Conservation (phyloP, 2,113 vertebrate genomes). For the Caracal caracal region DNA sequence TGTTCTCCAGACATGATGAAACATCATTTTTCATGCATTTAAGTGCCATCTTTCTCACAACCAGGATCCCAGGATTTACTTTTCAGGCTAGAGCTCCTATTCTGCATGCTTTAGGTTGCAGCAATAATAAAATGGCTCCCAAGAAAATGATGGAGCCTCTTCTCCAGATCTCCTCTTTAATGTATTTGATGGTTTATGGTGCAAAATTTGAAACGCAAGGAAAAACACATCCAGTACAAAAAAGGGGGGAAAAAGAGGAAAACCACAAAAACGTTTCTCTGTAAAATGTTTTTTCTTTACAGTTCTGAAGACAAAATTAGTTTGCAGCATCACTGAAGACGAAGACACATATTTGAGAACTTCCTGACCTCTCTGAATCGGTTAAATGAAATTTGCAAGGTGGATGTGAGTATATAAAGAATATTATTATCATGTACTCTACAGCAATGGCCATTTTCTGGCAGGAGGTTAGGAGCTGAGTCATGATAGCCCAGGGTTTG, state of each 20-base stretch:
- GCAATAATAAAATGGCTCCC: constrained; percentile 26
- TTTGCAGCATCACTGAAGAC: not conserved
- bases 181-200: not conserved
- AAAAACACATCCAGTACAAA: not conserved
- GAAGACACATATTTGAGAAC: not conserved
- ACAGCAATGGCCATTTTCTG: not conserved
- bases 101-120: not conserved
- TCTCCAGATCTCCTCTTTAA: not conserved
- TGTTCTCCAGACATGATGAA: not conserved
- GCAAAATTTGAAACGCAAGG: not conserved
- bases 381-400: not conserved
- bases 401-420: not conserved
- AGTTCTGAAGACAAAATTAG: not conserved
- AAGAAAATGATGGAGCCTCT: constrained; percentile 18
- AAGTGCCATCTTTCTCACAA: not conserved
- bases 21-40: not conserved
- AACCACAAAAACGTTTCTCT: not conserved
- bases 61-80: not conserved
- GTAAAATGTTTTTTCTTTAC: constrained; percentile 28
- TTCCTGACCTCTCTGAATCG: not conserved
- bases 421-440: not conserved
- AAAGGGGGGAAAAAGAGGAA: not conserved
- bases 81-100: not conserved
- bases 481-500: not conserved
- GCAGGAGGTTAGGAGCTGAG: not conserved